Base-by-base conservation (phyloP, 2,888 invertebrate genomes). In the Papilio protenor region DNA sequence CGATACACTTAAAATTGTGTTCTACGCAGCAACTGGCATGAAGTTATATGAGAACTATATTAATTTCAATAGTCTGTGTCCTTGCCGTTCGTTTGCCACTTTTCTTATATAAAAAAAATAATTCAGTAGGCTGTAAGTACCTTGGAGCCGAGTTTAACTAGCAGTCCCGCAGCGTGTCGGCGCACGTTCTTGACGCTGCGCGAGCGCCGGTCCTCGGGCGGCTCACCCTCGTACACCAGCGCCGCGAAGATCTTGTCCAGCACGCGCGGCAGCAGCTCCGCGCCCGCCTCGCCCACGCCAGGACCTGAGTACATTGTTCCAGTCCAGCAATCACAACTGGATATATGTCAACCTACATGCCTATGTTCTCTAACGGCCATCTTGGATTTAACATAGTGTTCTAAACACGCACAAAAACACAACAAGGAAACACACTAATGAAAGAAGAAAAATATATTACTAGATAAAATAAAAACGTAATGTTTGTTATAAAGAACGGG, bases 161-260 rank as follows among this genome's bases (percentile, higher is more conserved):
- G 96, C 40, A 98, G 93, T 11, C 98, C 97, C 40, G 98, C 98
- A 10, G 98, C 98, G 91, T 99, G 99, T 0, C 98, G 95, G 6
- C 98, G 95, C 12, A 98, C 96, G 87, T 98, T 98, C 91, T 97
- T 98, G 57, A 98, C 97, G 4, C 97, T 96, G 77, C 97, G 96
- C 18, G 96, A 96, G 80, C 97, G 95, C 1, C 96, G 95, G 74
- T 96, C 96, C 84, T 96, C 96, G 11, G 89, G 89, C 79, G 96
- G 85, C 0, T 96, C 95, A 11, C 96, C 95, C 78, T 96, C 96
- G 87, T 97, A 97, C 47, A 98, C 96, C 18, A 98, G 93, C 14
- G 98, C 97, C 2, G 97, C 96, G 90, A 99, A 98, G 82, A 99
- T 98, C 94, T 98, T 98, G 83, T 98, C 97, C 76, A 99, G 89